Conservation (phyloP, 2,113 vertebrate genomes). For the Actenoides hombroni region DNA sequence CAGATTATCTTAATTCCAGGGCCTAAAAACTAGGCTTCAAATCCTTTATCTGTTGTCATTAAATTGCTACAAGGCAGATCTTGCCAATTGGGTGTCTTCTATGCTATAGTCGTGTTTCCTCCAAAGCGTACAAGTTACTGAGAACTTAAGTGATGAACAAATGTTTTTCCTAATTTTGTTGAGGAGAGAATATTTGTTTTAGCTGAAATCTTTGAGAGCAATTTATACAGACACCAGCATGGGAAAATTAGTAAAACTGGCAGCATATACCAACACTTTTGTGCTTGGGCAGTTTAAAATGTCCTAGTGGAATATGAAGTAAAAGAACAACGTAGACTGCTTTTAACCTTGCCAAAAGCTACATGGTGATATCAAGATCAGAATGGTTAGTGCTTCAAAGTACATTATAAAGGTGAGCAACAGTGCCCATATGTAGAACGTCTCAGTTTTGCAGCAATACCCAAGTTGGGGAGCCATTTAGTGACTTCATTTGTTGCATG, state of each 20-base stretch:
- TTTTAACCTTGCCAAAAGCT: neutral
- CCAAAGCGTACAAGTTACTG: neutral
- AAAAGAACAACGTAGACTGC: neutral
- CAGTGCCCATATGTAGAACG: accelerated
- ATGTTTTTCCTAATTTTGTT: neutral
- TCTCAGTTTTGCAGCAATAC: accelerated
- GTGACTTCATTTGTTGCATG: neutral
- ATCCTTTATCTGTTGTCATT: neutral
- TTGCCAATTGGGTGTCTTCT: neutral
- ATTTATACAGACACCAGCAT: neutral
- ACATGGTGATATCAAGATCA: accelerated
- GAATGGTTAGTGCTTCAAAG: neutral
- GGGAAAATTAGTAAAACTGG: neutral
- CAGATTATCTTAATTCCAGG: neutral
- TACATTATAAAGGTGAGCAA: neutral
- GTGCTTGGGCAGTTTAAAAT: neutral
- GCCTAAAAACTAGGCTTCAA: neutral
- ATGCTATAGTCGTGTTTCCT: neutral
- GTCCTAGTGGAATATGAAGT: neutral
- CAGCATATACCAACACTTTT: neutral
- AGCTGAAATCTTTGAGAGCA: neutral
- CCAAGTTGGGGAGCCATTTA: neutral
- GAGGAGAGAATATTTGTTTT: neutral
- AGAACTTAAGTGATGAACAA: neutral
- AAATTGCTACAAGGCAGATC: neutral